A percentile compares a stretch with the other conserved stretches of the same genome.
Evolutionary conservation across 2,888 invertebrate genomes (phyloP).

Genomic region (Andrena bucephala): DNA sequence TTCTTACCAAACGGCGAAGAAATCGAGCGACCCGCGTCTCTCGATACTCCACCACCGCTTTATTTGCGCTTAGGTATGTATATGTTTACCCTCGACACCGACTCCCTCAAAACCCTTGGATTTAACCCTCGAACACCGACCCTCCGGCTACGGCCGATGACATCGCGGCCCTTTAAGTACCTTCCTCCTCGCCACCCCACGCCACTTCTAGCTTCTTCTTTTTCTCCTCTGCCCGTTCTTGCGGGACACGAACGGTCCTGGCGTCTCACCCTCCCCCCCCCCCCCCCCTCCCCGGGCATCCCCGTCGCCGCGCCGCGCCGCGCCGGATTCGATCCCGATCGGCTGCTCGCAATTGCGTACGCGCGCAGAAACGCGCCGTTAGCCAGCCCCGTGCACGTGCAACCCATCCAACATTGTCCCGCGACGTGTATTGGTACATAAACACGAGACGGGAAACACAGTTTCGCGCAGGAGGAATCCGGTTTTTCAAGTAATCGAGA

Average conservation of each 20-base stretch:
- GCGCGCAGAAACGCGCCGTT: conserved; percentile 39
- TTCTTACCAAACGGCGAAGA: conserved; percentile 73
- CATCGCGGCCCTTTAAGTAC: conserved; percentile 65
- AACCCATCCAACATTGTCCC: conserved; percentile 57
- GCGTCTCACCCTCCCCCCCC: neutral
- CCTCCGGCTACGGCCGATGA: conserved; percentile 69
- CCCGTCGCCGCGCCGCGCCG: neutral
- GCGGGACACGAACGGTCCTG: neutral
- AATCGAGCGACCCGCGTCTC: conserved; percentile 33
- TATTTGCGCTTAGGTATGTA: conserved; percentile 66
- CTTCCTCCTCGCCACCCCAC: conserved; percentile 12
- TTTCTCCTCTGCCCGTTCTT: neutral
- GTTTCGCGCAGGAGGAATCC: conserved; percentile 83
- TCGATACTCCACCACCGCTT: conserved; percentile 32
- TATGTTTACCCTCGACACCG: conserved; percentile 72
- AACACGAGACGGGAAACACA: conserved; percentile 81
- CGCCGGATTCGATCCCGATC: conserved; percentile 21
- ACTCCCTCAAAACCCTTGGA: conserved; percentile 71
- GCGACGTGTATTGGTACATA: conserved; percentile 73
- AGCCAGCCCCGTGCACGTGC: conserved; percentile 45
- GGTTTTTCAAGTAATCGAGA: conserved; percentile 84
- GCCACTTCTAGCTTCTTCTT: neutral
- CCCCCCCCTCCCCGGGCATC: neutral
- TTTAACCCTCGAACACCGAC: conserved; percentile 75
- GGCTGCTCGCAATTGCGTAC: conserved; percentile 23